Evolutionary conservation across 2,797 vertebrate species (phyloP).

Genomic region (Oreortyx pictus): DNA sequence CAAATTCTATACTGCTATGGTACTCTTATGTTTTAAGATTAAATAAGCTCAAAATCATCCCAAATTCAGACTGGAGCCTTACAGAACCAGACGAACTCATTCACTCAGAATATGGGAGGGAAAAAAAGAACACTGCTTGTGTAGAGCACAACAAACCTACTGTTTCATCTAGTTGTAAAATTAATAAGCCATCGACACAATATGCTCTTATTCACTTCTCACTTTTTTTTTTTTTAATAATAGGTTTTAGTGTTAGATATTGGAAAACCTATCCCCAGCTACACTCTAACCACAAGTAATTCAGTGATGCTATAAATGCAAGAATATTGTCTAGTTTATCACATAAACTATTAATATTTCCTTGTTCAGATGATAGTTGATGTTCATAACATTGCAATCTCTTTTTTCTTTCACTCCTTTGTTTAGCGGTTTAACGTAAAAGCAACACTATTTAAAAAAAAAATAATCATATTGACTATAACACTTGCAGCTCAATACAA

Average conservation of each 20-base stretch:
- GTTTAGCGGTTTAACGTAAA: background rate
- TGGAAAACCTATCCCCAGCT: background rate
- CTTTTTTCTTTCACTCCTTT: background rate
- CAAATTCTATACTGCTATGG: background rate
- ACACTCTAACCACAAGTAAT: background rate
- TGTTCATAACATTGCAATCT: background rate
- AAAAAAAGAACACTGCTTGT: background rate
- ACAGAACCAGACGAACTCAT: background rate
- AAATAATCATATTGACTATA: background rate
- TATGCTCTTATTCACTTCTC: background rate
- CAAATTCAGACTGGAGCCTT: background rate
- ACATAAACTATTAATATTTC: background rate
- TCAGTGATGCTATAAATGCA: background rate
- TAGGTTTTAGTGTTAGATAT: background rate
- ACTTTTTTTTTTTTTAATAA: background rate
- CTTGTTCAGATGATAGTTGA: background rate
- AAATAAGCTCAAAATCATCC: background rate
- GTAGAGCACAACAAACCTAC: background rate
- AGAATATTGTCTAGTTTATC: background rate
- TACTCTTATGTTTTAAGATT: background rate
- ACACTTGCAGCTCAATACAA: background rate
- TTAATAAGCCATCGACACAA: background rate
- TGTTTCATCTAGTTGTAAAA: background rate
- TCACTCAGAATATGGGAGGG: background rate
- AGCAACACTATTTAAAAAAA: background rate